Evolutionary conservation across 2,888 invertebrate genomes (phyloP).

Genomic region (Digitonthophagus gazella): DNA sequence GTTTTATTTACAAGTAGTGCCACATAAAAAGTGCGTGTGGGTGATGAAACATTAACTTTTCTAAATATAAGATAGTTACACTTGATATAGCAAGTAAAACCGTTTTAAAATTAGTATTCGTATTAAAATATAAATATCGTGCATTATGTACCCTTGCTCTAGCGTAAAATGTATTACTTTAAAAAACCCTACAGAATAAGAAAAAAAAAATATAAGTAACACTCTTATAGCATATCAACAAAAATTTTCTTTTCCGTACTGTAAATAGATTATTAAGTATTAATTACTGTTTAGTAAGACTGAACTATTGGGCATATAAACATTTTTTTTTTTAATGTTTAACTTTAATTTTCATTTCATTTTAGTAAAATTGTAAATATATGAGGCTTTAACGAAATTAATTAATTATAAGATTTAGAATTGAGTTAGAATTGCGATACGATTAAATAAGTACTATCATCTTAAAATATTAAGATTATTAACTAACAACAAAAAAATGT

Average conservation of each 20-base stretch:
- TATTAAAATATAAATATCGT: not conserved
- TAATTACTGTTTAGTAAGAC: constrained; percentile 16
- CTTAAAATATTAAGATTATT: not conserved
- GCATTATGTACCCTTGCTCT: not conserved
- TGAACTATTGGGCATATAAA: constrained; percentile 15
- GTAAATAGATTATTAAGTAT: constrained; percentile 5
- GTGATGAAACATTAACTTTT: not conserved
- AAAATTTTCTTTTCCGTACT: not conserved
- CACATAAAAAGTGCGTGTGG: constrained; percentile 55
- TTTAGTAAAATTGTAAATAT: not conserved
- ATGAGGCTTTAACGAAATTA: not conserved
- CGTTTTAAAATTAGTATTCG: not conserved
- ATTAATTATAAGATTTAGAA: too few species aligned
- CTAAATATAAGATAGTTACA: not conserved
- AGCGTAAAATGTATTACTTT: not conserved
- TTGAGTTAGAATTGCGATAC: not conserved
- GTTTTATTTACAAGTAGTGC: constrained; percentile 87
- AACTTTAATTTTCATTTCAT: not conserved
- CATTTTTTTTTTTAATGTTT: not conserved
- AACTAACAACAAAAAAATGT: not conserved
- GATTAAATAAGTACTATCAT: not conserved
- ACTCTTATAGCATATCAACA: constrained; percentile 10
- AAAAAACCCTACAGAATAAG: not conserved
- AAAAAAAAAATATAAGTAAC: constrained; percentile 1
- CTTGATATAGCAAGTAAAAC: not conserved